Conservation (phyloP, 1,140 invertebrate genomes). For the Drosophila saltans region DNA sequence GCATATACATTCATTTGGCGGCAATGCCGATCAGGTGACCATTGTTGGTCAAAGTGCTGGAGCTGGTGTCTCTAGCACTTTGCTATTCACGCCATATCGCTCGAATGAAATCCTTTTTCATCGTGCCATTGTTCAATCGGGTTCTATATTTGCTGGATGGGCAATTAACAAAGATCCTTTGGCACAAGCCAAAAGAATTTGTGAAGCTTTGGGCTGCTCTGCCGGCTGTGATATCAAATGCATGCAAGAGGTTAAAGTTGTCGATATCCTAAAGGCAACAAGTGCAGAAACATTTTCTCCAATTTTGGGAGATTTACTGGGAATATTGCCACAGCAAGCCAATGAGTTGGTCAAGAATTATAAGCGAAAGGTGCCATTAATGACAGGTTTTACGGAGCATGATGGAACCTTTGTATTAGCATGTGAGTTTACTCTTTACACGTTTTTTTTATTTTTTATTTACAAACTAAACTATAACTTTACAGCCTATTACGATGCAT, state of each 20-base stretch:
- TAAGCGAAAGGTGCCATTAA: conserved; percentile 52
- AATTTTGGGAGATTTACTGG: conserved; percentile 59
- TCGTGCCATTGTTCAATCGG: conserved; percentile 75
- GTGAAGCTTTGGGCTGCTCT: conserved; percentile 48
- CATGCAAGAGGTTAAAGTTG: conserved; percentile 45
- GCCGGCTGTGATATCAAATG: conserved; percentile 36
- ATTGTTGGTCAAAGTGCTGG: conserved; percentile 79
- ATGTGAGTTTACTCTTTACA: conserved; percentile 42
- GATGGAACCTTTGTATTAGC: conserved; percentile 77
- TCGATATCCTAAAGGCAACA: conserved; percentile 56
- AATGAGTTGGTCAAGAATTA: conserved; percentile 44
- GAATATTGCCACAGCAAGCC: conserved; percentile 62
- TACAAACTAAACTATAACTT: neutral
- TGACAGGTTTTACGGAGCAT: conserved; percentile 78
- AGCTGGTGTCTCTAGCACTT: conserved; percentile 61
- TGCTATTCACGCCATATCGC: conserved; percentile 71
- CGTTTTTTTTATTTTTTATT: no score
- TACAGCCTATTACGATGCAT: conserved; percentile 61
- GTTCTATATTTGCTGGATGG: conserved; percentile 74
- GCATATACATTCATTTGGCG: conserved; percentile 88
- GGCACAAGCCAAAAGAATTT: conserved; percentile 58
- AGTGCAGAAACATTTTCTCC: conserved; percentile 58
- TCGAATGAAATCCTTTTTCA: conserved; percentile 56
- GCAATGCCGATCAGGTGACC: conserved; percentile 85
- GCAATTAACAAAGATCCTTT: conserved; percentile 54